These are phyloP conservation scores for Odontocolon sp. DNA, from an alignment of 2,888 invertebrate species.

Conservation along the genomic window DNA sequence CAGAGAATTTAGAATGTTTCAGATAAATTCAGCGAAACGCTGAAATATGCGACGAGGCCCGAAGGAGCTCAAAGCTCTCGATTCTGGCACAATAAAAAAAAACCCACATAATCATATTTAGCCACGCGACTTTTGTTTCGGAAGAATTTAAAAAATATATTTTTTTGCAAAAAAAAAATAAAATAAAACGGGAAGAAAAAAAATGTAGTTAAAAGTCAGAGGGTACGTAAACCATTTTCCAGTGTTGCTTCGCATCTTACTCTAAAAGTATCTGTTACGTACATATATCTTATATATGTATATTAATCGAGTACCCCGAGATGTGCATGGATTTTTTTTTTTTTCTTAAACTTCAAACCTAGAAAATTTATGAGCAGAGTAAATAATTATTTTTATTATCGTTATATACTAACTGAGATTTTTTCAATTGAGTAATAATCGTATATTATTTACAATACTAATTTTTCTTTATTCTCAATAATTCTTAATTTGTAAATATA, in stretches of 20 bases:
- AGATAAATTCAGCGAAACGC: conserved; percentile 62
- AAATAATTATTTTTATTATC: conserved; percentile 20
- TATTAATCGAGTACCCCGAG: conserved; percentile 65
- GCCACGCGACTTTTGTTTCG: conserved; percentile 7
- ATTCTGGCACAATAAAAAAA: conserved; percentile 5
- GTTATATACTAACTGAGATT: conserved; percentile 21
- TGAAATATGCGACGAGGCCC: background rate
- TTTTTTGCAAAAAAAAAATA: background rate
- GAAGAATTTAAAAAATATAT: conserved; percentile 33
- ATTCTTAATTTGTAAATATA: conserved; percentile 47
- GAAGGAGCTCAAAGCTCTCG: conserved; percentile 3
- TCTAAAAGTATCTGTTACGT: conserved; percentile 53
- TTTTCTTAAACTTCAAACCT: conserved; percentile 11
- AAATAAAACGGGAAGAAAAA: conserved; percentile 1
- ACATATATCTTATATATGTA: conserved; percentile 63
- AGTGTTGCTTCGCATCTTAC: conserved; percentile 79
- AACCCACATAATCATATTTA: conserved; percentile 14
- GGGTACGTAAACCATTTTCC: conserved; percentile 77
- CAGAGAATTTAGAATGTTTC: conserved; percentile 75
- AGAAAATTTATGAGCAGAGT: conserved; percentile 41
- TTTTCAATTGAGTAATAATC: conserved; percentile 25
- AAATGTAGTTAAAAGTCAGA: conserved; percentile 59
- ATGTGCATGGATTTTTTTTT: conserved; percentile 59
- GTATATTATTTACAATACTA: conserved; percentile 9
- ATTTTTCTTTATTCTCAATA: conserved; percentile 4